Base-by-base conservation (phyloP, 2,113 vertebrate genomes). In the Dolichallabes microphthalmus region DNA sequence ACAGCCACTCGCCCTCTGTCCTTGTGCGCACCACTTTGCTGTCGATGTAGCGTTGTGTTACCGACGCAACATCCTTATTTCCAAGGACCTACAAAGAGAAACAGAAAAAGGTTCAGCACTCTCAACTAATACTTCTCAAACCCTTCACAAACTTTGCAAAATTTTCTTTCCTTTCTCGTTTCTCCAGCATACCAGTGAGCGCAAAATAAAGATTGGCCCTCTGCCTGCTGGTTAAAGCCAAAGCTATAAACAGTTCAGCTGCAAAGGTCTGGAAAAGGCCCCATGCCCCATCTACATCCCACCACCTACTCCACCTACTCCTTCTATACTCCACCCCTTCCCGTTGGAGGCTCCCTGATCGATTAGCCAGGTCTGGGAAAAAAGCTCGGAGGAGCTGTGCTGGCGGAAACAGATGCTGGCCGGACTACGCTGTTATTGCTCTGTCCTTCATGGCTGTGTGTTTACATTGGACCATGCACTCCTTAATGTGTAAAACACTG, bases 21-120 rank as follows among this genome's bases (percentile, higher is more conserved):
- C 96, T 95, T 2, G 97, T 98, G 82, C 95, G 97, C 80, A 99
- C 98, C 14, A 99, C 98, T 91, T 97, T 97, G 94, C 98, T 99
- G 93, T 98, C 97, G 0, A 99, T 99, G 92, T 99, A 99, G 77
- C 98, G 95, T 88, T 99, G 98, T 14, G 95, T 96, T 63, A 97
- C 97, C 2, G 98, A 98, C 0, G 96, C 94, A 84, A 95, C 89
- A 57, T 97, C 97, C 94, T 98, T 99, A 87, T 93, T 91, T 80
- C 90, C 91, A 87, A 95, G 89, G 80, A 93, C 93, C 94, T 95
- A 88, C 27, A 61, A 63, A 32, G 45, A 80, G 39, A 83, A 82
- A 86, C 10, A 85, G 17, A 80, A 82, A 82, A 83, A 4, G 7
- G 27, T 69, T 88, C 55, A 87, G 86, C 86, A 81, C 52, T 22